Conservation (phyloP, 2,113 vertebrate species). For the Oreotrochilus melanogaster region DNA sequence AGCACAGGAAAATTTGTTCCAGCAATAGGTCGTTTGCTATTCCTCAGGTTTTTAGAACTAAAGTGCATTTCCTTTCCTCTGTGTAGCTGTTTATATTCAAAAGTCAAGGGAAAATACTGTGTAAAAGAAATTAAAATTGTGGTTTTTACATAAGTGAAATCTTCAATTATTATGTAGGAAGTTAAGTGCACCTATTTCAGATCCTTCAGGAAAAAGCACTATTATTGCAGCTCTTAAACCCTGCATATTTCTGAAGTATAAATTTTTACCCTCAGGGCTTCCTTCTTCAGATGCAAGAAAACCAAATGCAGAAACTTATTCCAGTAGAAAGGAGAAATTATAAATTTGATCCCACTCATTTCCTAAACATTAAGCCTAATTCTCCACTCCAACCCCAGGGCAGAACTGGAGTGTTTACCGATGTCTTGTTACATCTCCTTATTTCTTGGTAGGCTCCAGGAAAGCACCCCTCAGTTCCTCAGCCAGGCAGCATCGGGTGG, state of each 20-base stretch:
- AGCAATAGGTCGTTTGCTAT: background rate
- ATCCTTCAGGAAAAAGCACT: background rate
- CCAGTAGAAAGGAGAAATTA: background rate
- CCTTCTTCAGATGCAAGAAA: slow-evolving; percentile 8
- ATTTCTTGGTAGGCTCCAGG: background rate
- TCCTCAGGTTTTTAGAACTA: background rate
- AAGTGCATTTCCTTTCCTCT: background rate
- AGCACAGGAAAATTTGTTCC: background rate
- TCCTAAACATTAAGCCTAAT: background rate
- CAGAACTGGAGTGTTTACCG: background rate
- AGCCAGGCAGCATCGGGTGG: background rate
- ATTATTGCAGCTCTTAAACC: background rate
- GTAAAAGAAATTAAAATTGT: background rate
- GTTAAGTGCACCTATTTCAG: background rate
- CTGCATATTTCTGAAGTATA: background rate
- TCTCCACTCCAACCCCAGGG: background rate
- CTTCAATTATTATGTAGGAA: background rate
- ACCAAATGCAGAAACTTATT: background rate
- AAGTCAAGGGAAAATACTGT: background rate
- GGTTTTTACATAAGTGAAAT: slow-evolving; percentile 10
- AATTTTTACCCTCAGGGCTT: slow-evolving; percentile 16
- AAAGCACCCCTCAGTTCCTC: background rate
- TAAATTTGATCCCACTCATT: background rate
- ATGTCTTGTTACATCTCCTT: background rate
- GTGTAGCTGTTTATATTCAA: background rate